Percentiles rank a stretch among this genome's conserved stretches.
Conservation (phyloP, 1,140 invertebrate species). For the Papilio dardanus region DNA sequence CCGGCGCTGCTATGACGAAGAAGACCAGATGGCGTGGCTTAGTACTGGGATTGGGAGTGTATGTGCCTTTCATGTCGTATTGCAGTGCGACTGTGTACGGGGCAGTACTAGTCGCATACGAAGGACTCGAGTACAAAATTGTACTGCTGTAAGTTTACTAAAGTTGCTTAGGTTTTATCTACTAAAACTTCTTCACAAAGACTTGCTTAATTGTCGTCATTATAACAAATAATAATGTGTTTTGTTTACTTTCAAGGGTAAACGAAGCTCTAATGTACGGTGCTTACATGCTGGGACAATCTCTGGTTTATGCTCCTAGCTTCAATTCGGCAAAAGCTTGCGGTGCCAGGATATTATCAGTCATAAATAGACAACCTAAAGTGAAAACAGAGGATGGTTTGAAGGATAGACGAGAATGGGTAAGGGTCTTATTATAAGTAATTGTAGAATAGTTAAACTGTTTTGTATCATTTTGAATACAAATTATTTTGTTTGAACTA, state of each 20-base stretch:
- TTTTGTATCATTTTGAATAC: too few species aligned
- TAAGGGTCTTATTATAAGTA: too few species aligned
- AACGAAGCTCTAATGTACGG: conserved; percentile 93
- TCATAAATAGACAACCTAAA: conserved; percentile 81
- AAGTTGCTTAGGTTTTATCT: too few species aligned
- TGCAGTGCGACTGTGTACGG: conserved; percentile 89
- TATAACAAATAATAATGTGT: too few species aligned
- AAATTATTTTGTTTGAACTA: background rate
- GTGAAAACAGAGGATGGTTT: conserved; percentile 68
- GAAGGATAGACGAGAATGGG: conserved; percentile 69
- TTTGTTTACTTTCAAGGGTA: too few species aligned
- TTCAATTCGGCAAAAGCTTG: conserved; percentile 93
- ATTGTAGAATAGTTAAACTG: too few species aligned
- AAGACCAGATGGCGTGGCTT: conserved; percentile 87
- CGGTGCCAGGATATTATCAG: conserved; percentile 87
- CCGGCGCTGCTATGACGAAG: conserved; percentile 81
- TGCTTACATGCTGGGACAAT: conserved; percentile 93
- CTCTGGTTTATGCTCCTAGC: conserved; percentile 93
- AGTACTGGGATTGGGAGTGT: conserved; percentile 87
- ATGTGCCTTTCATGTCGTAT: conserved; percentile 89
- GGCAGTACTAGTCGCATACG: conserved; percentile 85
- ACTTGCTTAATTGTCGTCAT: too few species aligned
- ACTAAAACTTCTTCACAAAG: too few species aligned
- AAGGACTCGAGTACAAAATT: conserved; percentile 85
- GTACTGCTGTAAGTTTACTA: conserved; percentile 86